phyloP scores from a whole-genome alignment of 2,797 vertebrate species.

The Siniperca scherzeri region DNA sequence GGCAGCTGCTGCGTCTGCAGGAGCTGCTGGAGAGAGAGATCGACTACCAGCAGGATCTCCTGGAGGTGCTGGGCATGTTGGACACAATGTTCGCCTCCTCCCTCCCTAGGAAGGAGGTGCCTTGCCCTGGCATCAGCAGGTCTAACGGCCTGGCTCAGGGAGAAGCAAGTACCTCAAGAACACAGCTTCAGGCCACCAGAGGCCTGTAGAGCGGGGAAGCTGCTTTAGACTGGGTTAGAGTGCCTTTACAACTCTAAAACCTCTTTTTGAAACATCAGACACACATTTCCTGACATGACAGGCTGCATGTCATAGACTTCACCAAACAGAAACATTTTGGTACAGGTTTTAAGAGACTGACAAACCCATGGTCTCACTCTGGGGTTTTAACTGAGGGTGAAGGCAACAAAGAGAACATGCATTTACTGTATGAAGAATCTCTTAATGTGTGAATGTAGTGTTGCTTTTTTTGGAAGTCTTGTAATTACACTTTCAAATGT shows the following conservation, averaged over 20 bases:
- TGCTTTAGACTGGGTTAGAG: slow-evolving; percentile 39
- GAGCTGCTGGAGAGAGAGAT: slow-evolving; percentile 92
- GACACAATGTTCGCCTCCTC: slow-evolving; percentile 95
- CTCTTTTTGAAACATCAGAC: slow-evolving; percentile 33
- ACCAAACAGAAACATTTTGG: slow-evolving; percentile 45
- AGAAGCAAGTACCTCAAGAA: slow-evolving; percentile 48
- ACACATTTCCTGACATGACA: slow-evolving; percentile 17
- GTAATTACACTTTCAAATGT: slow-evolving; percentile 50
- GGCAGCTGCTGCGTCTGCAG: slow-evolving; percentile 91
- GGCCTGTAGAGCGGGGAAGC: background rate
- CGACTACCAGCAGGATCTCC: slow-evolving; percentile 92
- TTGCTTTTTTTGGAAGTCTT: slow-evolving; percentile 45
- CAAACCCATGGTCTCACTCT: slow-evolving; percentile 3
- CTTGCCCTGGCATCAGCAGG: slow-evolving; percentile 63
- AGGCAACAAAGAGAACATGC: slow-evolving; percentile 30
- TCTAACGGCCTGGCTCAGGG: slow-evolving; percentile 76
- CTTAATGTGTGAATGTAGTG: slow-evolving; percentile 23
- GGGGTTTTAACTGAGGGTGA: slow-evolving; percentile 37
- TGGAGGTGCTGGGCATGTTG: slow-evolving; percentile 97
- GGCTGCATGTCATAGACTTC: slow-evolving; percentile 22
- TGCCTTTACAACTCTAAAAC: slow-evolving; percentile 39
- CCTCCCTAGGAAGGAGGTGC: slow-evolving; percentile 83
- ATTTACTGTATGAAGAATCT: slow-evolving; percentile 41
- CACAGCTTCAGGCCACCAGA: slow-evolving; percentile 76
- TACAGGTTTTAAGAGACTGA: slow-evolving; percentile 57